phyloP scores from a whole-genome alignment of 2,797 vertebrate species.

The Cygnus olor region DNA sequence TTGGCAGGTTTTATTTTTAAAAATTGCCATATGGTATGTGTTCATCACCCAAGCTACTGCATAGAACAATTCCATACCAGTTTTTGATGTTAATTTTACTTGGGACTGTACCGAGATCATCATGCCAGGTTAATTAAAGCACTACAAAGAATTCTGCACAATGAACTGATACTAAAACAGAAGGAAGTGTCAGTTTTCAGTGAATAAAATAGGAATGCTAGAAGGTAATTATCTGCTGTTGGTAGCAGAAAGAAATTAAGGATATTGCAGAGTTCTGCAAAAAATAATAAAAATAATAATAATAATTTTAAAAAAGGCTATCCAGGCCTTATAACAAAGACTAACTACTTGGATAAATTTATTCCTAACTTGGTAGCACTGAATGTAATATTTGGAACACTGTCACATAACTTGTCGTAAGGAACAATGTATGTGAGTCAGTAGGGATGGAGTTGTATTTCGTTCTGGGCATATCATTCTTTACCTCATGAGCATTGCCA shows the following conservation, averaged over 20 bases:
- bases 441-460: neutral
- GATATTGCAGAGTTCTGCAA: neutral
- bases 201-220: conserved; percentile 18
- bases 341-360: conserved; percentile 8
- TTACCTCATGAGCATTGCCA: neutral
- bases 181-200: conserved; percentile 37
- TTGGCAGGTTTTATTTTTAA: conserved; percentile 68
- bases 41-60: conserved; percentile 47
- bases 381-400: neutral
- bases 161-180: conserved; percentile 50
- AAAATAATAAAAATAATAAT: neutral
- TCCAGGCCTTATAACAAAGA: neutral
- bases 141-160: conserved; percentile 47
- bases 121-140: conserved; percentile 67
- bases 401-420: conserved; percentile 3
- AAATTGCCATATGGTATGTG: conserved; percentile 64
- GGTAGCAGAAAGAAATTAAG: conserved; percentile 16
- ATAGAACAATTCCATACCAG: conserved; percentile 47
- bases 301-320: neutral
- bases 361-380: conserved; percentile 16
- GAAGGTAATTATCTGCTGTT: conserved; percentile 35
- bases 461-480: neutral
- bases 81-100: conserved; percentile 64
- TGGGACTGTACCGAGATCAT: conserved; percentile 38
- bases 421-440: neutral